Evolutionary conservation across 1,140 invertebrate species (phyloP), one percentile per base, ranked within the genome.

Genomic region (Lepidotrigona ventralis): DNA sequence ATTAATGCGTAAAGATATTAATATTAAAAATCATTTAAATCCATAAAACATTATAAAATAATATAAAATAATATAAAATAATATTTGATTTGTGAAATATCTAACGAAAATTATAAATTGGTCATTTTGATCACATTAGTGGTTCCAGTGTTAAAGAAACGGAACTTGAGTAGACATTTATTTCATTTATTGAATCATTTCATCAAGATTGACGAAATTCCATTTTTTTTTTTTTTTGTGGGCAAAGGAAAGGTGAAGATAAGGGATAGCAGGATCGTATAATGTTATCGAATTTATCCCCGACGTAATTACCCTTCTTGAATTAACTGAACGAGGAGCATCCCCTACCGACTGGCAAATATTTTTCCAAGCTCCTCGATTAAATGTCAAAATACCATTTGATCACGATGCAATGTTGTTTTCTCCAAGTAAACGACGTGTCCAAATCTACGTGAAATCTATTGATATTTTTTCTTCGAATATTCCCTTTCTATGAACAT

Each of bases 291-390:
- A 78, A 68, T 78, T 68, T 68, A 73, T 73, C 46, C 19, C 56
- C 69, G 26, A 23, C 76, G 46, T 73, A 80, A 80, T 56, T 33
- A 51, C 39, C 56, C n/a, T 17, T 19, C 39, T 33, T n/a, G 56
- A 51, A 60, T 72, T 70, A 60, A 21, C 19, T 29, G 19, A 39
- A 26, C 23, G 23, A 64, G 19, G 17, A 76, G 12, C 19, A 53
- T 76, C 12, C 23, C 53, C 80, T 0, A 68, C 17, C 11, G 72
- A 4, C 71, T 76, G 80, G 51, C 72, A 76, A 81, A 81, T 81
- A 81, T 81, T 81, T 81, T 81, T 68, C 80, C 80, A 19, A 6
- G 33, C 72, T 51, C 1, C 63, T 68, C 72, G 80, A 81, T 81
- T 81, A 81, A 76, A 81, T 33, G 71, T 33, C 56, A 23, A 75